Evolutionary conservation across 2,113 vertebrate species (phyloP), one percentile per base, ranked within the genome.

Genomic region (Pachypanchax playfairii): DNA sequence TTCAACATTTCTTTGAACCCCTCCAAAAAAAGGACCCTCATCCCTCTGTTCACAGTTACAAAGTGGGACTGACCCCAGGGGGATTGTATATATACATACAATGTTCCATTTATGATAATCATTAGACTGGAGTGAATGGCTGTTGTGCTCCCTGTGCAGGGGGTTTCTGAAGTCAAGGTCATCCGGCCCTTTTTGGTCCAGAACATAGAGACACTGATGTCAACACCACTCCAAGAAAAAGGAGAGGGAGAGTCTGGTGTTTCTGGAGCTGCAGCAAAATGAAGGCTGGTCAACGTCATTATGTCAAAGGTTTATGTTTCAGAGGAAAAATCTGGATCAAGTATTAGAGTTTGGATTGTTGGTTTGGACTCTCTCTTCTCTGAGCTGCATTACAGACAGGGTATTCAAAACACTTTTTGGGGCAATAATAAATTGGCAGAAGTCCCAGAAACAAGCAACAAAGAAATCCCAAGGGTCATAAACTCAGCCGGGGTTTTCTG

Each of bases 31-130:
- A n/a, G n/a, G 26, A 35, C 50, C 44, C 39, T 13, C 63, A 22
- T 35, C 61, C 44, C 67, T 65, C 65, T 56, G 65, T 41, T 56
- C 54, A 22, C 31, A 2, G 33, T 54, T 64, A 73, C 56, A 62
- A 41, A 83, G 74, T 70, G 63, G 64, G 75, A 75, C 77, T 82
- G 65, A 83, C 75, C 67, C 48, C 14, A n/a, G 25, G 65, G 84
- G 84, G 46, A 28, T 48, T 48, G 89, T 87, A 84, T 49, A 10
- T 35, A 63, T 57, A 64, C 76, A 91, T 83, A 90, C 86, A 89
- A 90, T 87, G 89, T 87, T 77, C 81, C 77, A 90, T 92, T 91
- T 90, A 90, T 76, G 68, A 83, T 33, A 48, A 56, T 67, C 58
- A 72, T 63, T 47, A 42, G 56, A 59, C 51, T 63, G 28, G 48